Conservation (phyloP, 2,797 vertebrate genomes). For the Apogon talboti region DNA sequence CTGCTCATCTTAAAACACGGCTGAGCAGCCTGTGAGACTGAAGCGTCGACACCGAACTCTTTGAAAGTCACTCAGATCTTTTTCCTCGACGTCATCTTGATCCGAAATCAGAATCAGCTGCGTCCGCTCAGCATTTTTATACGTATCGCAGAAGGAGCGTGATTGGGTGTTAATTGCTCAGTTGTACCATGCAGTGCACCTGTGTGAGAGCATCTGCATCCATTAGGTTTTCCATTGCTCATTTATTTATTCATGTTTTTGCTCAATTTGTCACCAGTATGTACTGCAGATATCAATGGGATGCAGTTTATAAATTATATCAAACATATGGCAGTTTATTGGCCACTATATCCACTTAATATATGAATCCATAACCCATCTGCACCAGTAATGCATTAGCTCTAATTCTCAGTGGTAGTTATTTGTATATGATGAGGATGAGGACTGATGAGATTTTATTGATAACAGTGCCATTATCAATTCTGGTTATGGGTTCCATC, state of each 20-base stretch:
- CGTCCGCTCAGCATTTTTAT: no score
- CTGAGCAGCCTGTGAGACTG: no score
- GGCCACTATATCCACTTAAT: no score
- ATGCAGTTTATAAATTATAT: neutral
- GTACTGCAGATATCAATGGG: neutral
- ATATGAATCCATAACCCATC: no score
- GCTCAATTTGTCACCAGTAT: neutral
- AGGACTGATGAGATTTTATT: no score
- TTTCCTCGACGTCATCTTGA: neutral
- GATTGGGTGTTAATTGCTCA: conserved; percentile 13
- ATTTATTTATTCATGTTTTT: neutral
- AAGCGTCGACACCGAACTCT: neutral
- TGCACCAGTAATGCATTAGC: no score
- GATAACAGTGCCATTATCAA: no score
- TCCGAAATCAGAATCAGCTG: neutral
- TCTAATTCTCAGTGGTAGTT: no score
- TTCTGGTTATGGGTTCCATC: no score
- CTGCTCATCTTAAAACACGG: no score
- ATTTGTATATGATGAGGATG: no score
- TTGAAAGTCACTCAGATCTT: neutral
- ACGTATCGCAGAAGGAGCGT: conserved; percentile 1
- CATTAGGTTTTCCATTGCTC: neutral
- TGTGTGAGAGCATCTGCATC: neutral
- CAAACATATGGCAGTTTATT: neutral
- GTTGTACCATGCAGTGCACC: neutral